Conservation (phyloP, 2,888 invertebrate genomes). For the Apotomis betuletana region DNA sequence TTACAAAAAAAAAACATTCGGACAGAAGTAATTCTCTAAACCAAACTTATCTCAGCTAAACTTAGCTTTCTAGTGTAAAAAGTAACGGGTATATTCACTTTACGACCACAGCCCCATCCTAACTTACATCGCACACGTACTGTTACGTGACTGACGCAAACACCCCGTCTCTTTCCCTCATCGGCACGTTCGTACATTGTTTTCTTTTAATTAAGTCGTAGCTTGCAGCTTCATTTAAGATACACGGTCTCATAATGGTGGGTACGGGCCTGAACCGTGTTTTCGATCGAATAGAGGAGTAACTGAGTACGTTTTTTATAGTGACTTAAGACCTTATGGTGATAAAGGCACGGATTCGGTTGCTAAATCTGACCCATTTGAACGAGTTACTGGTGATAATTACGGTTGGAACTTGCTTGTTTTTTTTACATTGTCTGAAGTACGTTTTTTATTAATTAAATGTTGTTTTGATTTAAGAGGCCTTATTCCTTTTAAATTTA, state of each 20-base stretch:
- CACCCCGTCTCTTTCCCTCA: slow-evolving; percentile 2
- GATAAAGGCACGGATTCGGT: background rate
- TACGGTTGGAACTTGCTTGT: background rate
- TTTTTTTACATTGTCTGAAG: background rate
- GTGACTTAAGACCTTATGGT: background rate
- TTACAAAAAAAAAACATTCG: no score
- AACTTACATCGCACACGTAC: background rate
- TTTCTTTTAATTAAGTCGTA: slow-evolving; percentile 44
- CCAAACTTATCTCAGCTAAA: no score
- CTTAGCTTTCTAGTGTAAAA: no score
- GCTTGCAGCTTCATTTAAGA: slow-evolving; percentile 42
- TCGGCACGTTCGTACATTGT: slow-evolving; percentile 41
- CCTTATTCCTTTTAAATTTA: no score
- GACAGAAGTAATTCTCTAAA: no score
- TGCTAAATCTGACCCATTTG: background rate
- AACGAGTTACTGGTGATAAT: background rate
- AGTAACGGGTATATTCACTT: no score
- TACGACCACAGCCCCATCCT: background rate
- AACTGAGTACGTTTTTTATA: background rate
- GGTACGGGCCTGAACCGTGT: background rate
- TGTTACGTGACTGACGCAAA: slow-evolving; percentile 4
- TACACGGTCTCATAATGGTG: slow-evolving; percentile 25
- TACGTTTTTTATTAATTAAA: background rate
- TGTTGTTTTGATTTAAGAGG: background rate
- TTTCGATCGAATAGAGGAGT: background rate